phyloP scores from a whole-genome alignment of 1,140 invertebrate species.

The Melipona quadrifasciata region DNA sequence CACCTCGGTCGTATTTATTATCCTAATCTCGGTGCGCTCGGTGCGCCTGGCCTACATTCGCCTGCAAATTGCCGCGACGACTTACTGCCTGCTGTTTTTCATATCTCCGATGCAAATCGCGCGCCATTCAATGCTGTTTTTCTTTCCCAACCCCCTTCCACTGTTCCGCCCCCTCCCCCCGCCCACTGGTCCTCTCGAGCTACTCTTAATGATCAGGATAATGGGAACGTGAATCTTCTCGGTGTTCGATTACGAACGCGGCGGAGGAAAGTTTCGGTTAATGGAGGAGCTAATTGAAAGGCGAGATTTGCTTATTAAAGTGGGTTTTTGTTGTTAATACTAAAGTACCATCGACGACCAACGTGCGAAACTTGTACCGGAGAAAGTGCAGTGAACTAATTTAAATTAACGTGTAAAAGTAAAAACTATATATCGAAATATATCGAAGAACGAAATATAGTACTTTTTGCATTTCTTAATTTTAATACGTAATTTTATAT shows the following conservation, averaged over 20 bases:
- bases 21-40: constrained; percentile 56
- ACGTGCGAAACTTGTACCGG: too few species aligned
- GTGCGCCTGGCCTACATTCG: constrained; percentile 61
- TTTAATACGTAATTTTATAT: too few species aligned
- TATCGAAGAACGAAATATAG: too few species aligned
- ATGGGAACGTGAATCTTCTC: neutral
- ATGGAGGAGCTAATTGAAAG: neutral
- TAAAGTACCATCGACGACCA: neutral
- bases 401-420: too few species aligned
- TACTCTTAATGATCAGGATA: constrained; percentile 8
- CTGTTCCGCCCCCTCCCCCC: too few species aligned
- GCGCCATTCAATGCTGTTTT: constrained; percentile 21
- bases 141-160: too few species aligned
- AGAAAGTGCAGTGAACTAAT: too few species aligned
- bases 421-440: too few species aligned
- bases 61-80: constrained; percentile 57
- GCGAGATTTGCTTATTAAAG: neutral
- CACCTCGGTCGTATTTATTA: constrained; percentile 65
- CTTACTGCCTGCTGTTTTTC: constrained; percentile 56
- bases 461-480: too few species aligned
- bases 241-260: too few species aligned
- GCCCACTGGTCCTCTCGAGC: too few species aligned
- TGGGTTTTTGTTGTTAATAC: neutral
- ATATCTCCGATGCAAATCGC: constrained; percentile 44
- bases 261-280: neutral